Conservation (phyloP, 2,113 vertebrate species). For the Malurus melanocephalus region DNA sequence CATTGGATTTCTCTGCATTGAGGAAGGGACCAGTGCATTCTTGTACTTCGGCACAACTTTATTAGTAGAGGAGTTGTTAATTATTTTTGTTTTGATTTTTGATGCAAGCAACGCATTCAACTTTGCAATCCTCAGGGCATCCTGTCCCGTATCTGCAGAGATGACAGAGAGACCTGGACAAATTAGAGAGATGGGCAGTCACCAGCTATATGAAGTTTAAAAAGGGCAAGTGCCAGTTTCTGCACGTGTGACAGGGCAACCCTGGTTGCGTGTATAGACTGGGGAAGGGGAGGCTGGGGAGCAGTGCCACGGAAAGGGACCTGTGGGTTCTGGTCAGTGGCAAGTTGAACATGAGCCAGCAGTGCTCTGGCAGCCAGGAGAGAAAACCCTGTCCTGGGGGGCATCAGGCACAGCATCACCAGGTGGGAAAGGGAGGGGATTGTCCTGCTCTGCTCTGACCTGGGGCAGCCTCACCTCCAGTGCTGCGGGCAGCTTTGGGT, state of each 20-base stretch:
- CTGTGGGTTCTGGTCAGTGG: rapidly evolving
- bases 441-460: not conserved
- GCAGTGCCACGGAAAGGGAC: not conserved
- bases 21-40: constrained; percentile 76
- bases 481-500: not conserved
- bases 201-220: not conserved
- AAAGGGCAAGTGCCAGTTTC: not conserved
- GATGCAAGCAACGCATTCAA: constrained; percentile 63
- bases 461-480: rapidly evolving
- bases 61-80: constrained; percentile 80
- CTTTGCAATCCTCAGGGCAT: constrained; percentile 44
- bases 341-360: not conserved
- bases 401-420: not conserved
- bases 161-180: not conserved
- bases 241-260: not conserved
- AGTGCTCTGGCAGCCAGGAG: not conserved
- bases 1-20: constrained; percentile 67
- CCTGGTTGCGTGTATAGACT: not conserved
- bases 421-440: not conserved
- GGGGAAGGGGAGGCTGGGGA: not conserved
- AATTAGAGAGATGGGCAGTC: too few species aligned
- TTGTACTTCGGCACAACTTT: constrained; percentile 81
- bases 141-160: constrained; percentile 13
- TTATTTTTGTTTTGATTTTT: constrained; percentile 76
- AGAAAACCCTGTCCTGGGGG: rapidly evolving